A percentile compares a stretch with the other conserved stretches of the same genome.
Conservation (phyloP, 1,140 invertebrate genomes). For the Octopus sinensis region DNA sequence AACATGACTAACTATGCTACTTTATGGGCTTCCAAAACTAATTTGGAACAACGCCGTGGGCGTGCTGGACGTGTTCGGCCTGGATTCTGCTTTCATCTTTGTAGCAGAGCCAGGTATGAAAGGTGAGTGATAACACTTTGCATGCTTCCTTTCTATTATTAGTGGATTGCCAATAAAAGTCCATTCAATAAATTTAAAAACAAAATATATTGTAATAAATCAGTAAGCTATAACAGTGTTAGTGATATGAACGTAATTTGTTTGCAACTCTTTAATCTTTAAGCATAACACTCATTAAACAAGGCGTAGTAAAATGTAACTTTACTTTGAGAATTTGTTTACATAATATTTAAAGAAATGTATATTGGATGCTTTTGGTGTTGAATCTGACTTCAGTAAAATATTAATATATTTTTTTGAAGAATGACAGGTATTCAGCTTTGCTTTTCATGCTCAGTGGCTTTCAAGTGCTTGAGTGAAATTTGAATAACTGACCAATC, state of each 20-base stretch:
- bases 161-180: neutral
- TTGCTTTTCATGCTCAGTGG: too few species aligned
- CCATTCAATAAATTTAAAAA: neutral
- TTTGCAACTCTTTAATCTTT: neutral
- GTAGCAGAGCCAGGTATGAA: slow-evolving; percentile 57
- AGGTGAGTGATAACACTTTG: slow-evolving; percentile 31
- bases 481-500: too few species aligned
- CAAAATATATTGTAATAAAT: neutral
- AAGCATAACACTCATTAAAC: neutral
- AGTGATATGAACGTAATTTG: neutral
- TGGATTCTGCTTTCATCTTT: slow-evolving; percentile 77
- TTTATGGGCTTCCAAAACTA: slow-evolving; percentile 65
- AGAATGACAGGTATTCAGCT: too few species aligned
- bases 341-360: too few species aligned
- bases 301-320: neutral
- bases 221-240: neutral
- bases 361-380: too few species aligned
- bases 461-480: too few species aligned
- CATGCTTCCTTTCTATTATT: too few species aligned
- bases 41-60: slow-evolving; percentile 67
- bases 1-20: slow-evolving; percentile 60
- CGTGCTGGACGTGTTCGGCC: slow-evolving; percentile 69
- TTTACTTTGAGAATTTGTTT: neutral
- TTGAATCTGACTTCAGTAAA: too few species aligned
- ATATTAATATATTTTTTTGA: too few species aligned